Base-by-base conservation (phyloP, 2,888 invertebrate species). In the Eremobia ochroleuca region DNA sequence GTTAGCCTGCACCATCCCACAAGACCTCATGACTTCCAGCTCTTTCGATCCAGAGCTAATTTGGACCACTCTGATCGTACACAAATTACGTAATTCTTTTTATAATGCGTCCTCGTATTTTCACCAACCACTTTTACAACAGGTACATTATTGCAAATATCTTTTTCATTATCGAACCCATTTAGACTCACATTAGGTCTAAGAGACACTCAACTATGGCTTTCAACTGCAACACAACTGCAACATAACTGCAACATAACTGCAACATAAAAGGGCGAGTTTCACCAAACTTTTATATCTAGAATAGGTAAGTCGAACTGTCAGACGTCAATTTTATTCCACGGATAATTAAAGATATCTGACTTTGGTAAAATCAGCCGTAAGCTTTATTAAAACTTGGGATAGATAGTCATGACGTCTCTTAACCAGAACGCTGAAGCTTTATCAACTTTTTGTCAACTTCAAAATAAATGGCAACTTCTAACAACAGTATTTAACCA, bases 401-500 rank as follows among this genome's bases (percentile, higher is more conserved):
- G 2, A 18, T 4, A 28, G 1, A 5, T 28, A 31, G 3, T 52
- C 49, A 52, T 25, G 49, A 31, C 18, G 8, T 31, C 18, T 8
- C 31, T 9, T 18, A 62, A 31, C 46, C 55, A 28, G 21, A 46
- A 64, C 25, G 2, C n/a, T 13, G 8, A 8, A 25, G 13, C 25
- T 55, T 21, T 55, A 31, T 76, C 21, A 25, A 46, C 52, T 62
- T 61, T 75, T 79, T 82, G 55, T 76, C 83, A 69, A 65, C 43
- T 4, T 31, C 31, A 28, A 28, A 82, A 66, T 83, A 66, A 77
- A 80, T 68, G 5, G 31, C n/a, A 37, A 62, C 15, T 25, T 68
- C 55, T 15, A 62, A 74, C 80, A 74, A 73, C 73, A 70, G 11
- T 58, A 77, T 77, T 71, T 37, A 72, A 79, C 55, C 40, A 81